These are phyloP conservation scores for Sphecodes monilicornis DNA, from an alignment of 2,888 invertebrate species.

Conservation along the genomic window DNA sequence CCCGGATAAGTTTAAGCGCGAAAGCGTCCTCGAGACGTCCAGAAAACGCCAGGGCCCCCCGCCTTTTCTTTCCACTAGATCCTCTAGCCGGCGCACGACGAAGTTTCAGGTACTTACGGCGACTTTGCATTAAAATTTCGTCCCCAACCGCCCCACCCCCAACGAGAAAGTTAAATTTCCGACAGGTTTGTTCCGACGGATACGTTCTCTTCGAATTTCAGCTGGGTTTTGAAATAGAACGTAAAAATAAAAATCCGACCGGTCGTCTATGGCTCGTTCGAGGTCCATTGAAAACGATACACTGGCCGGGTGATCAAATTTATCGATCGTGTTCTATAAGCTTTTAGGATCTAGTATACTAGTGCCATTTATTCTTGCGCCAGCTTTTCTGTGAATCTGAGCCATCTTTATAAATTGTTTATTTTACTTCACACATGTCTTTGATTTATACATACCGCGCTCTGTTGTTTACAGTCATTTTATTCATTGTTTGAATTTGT, in stretches of 20 bases:
- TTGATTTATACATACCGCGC: too few species aligned
- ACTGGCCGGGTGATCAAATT: background rate
- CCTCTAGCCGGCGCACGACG: background rate
- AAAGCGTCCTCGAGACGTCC: constrained; percentile 18
- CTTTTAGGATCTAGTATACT: background rate
- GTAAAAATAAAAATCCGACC: background rate
- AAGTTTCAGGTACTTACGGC: constrained; percentile 13
- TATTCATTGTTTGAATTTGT: too few species aligned
- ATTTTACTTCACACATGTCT: too few species aligned
- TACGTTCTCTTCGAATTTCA: background rate
- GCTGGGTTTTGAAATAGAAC: background rate
- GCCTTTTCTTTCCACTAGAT: background rate
- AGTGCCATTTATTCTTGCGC: background rate
- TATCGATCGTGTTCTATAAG: background rate
- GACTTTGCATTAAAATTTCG: constrained; percentile 23
- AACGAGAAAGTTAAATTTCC: constrained; percentile 2
- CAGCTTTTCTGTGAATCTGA: background rate
- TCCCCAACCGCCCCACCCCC: background rate
- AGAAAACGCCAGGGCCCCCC: constrained; percentile 11
- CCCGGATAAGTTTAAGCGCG: constrained; percentile 14
- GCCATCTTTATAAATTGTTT: too few species aligned
- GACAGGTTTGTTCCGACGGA: background rate
- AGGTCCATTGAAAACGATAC: background rate
- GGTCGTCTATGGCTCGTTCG: background rate
- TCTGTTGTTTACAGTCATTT: too few species aligned